Evolutionary conservation across 1,140 invertebrate species (phyloP), one percentile per base, ranked within the genome.

Genomic region (Mactra quadrangularis): DNA sequence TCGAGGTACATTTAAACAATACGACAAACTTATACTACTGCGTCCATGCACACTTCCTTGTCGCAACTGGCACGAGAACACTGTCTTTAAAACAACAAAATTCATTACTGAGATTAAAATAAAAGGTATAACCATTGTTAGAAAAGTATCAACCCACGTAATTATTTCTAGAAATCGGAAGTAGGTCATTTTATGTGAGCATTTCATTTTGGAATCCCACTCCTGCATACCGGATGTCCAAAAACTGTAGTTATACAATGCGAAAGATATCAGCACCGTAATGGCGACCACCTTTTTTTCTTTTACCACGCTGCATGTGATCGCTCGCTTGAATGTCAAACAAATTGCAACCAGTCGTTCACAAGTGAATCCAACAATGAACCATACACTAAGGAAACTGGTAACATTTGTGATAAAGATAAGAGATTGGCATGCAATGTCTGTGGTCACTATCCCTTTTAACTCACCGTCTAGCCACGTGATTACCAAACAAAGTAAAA

Each of bases 21-120:
- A 15, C 15, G 38, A n/a, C n/a, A n/a, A n/a, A n/a, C n/a, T n/a
- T n/a, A n/a, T n/a, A n/a, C n/a, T n/a, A n/a, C n/a, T n/a, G n/a
- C 22, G 41, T 45, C 35, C 1, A 13, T 41, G 35, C n/a, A 7
- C 35, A 27, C n/a, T 17, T 47, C 27, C 11, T 7, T 25, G 19
- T 29, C 25, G 0, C 33, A 45, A 1, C 0, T 22, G n/a, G 27
- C 71, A 62, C 3, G 33, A 19, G 0, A 68, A 22, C 17, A 78
- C 52, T 9, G 57, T 55, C 0, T 31, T 38, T 0, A 79, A 15
- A 15, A 83, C 64, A 17, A 60, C 38, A 13, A 38, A 17, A 41
- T 95, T 95, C 94, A 95, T 94, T 52, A 94, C 89, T 53, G 94
- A 90, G 70, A 95, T 94, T 13, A 94, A 87, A 0, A 94, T 88